phyloP scores from a whole-genome alignment of 1,140 invertebrate species.

The Cherax quadricarinatus region DNA sequence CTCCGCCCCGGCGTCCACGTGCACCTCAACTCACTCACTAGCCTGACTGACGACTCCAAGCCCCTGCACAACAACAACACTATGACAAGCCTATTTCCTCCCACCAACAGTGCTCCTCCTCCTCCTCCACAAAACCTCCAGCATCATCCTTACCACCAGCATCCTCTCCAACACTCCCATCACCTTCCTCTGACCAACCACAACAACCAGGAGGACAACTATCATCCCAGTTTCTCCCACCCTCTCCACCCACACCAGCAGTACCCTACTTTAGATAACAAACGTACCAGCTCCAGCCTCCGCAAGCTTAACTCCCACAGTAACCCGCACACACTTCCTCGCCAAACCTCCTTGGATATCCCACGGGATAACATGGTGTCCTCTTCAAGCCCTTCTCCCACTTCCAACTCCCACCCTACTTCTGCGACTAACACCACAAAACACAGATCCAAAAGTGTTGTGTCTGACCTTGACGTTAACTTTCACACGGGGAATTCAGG shows the following conservation, averaged over 20 bases:
- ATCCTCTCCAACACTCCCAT: slow-evolving; percentile 48
- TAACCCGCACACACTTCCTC: slow-evolving; percentile 53
- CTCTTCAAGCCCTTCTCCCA: slow-evolving; percentile 30
- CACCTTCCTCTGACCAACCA: slow-evolving; percentile 23
- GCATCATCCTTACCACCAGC: slow-evolving; percentile 34
- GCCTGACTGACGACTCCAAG: slow-evolving; percentile 80
- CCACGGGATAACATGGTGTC: slow-evolving; percentile 19
- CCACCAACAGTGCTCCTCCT: slow-evolving; percentile 30
- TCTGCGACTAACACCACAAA: slow-evolving; percentile 52
- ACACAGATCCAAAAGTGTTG: slow-evolving; percentile 53
- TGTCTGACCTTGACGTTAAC: slow-evolving; percentile 54
- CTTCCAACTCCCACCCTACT: slow-evolving; percentile 35
- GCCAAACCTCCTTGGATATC: slow-evolving; percentile 40
- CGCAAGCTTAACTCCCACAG: slow-evolving; percentile 34
- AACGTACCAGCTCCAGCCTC: slow-evolving; percentile 22
- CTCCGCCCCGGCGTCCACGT: slow-evolving; percentile 91
- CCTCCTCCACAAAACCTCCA: slow-evolving; percentile 49
- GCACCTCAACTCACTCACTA: slow-evolving; percentile 81
- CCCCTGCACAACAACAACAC: slow-evolving; percentile 78
- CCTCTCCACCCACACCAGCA: slow-evolving; percentile 61
- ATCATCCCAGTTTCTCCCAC: slow-evolving; percentile 40
- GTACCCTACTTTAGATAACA: slow-evolving; percentile 51
- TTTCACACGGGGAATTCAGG: slow-evolving; percentile 63
- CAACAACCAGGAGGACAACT: background rate
- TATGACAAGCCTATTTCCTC: slow-evolving; percentile 74